Evolutionary conservation across 2,888 invertebrate species (phyloP), one percentile per base, ranked within the genome.

Genomic region (Agapostemon virescens): DNA sequence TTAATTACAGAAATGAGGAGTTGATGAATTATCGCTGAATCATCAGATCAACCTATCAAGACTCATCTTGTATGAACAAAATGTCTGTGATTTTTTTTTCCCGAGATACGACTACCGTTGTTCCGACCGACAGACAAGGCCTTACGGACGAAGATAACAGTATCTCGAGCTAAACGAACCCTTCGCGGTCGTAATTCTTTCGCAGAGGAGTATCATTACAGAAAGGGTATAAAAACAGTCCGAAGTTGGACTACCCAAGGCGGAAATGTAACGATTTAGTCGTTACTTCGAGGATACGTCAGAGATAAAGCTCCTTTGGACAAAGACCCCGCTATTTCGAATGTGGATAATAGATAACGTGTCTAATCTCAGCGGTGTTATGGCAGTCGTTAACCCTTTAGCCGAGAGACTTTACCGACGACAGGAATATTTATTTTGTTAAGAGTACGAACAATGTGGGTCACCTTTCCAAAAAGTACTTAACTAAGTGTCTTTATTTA

Each of bases 141-240:
- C 33, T 33, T 63, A 33, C 11, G 7, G 11, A n/a, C 11, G n/a
- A 17, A 45, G 71, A 71, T 71, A 63, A 71, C 42, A 17, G 71
- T 63, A 71, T 71, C 71, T 63, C 5, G 17, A n/a, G 6, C 71
- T 30, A 11, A 15, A 26, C 33, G 61, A 71, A 71, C 71, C 61
- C 58, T 63, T 42, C 63, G n/a, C 63, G 63, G 36, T 36, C 36
- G 63, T 61, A 61, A 30, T 61, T 61, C 33, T 33, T 61, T 61
- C 20, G 33, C 58, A 17, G 58, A 30, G 20, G 3, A 61, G 30
- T 58, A 58, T 61, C 20, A 61, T 61, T 61, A 61, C 30, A 11
- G 9, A 61, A 7, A 5, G 33, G 58, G 58, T 61, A 33, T 61
- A 61, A 33, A 61, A 30, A 61, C 30, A 20, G 58, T 17, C 58